phyloP scores from a whole-genome alignment of 2,113 vertebrate genomes.

The Himantopus leucocephalus region DNA sequence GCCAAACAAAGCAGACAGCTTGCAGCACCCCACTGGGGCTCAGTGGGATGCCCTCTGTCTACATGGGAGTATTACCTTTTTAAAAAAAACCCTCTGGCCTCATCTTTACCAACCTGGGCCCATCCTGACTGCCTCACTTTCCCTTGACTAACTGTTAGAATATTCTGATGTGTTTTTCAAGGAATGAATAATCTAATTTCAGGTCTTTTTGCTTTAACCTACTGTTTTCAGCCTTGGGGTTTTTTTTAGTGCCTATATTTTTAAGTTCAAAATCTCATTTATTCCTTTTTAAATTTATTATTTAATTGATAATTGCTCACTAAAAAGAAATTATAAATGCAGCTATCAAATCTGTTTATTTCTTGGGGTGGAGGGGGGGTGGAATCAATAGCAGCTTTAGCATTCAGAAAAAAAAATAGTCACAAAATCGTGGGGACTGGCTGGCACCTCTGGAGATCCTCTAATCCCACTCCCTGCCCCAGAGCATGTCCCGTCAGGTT shows the following conservation, averaged over 20 bases:
- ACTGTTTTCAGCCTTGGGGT: neutral
- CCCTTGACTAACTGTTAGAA: neutral
- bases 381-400: neutral
- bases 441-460: neutral
- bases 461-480: neutral
- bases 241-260: neutral
- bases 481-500: neutral
- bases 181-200: neutral
- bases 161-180: neutral
- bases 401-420: neutral
- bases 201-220: neutral
- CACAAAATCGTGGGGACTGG: neutral
- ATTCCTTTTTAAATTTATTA: neutral
- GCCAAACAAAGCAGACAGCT: neutral
- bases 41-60: neutral
- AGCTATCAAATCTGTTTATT: neutral
- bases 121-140: neutral
- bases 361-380: fast-evolving
- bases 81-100: neutral
- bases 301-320: neutral
- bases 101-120: neutral
- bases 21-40: neutral
- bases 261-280: neutral
- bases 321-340: neutral
- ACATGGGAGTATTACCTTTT: neutral